These are phyloP conservation scores for Drosophila takahashii DNA, from an alignment of 1,140 invertebrate species.

Conservation along the genomic window DNA sequence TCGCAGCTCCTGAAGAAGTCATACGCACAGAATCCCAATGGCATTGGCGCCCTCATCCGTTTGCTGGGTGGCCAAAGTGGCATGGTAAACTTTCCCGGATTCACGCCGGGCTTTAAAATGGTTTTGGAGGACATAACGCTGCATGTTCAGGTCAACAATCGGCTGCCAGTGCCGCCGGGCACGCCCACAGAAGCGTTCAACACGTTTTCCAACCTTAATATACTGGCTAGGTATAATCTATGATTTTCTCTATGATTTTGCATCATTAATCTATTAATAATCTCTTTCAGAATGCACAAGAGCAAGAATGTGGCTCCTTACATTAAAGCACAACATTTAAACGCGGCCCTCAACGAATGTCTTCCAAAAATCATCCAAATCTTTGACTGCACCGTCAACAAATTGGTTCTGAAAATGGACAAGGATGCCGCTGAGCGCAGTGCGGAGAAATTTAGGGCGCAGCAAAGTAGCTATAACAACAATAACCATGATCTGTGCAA, in stretches of 20 bases:
- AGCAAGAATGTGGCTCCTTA: conserved; percentile 58
- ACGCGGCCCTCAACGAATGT: conserved; percentile 73
- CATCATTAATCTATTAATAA: neutral
- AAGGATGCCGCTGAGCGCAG: conserved; percentile 43
- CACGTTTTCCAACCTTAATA: conserved; percentile 75
- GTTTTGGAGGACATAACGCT: conserved; percentile 79
- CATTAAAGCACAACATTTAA: conserved; percentile 56
- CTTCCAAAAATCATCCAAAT: conserved; percentile 80
- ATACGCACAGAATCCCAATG: conserved; percentile 62
- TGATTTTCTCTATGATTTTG: neutral
- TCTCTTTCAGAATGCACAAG: conserved; percentile 69
- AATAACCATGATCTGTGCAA: conserved; percentile 49
- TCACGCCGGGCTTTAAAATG: conserved; percentile 85
- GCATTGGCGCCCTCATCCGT: conserved; percentile 85
- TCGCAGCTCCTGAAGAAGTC: conserved; percentile 73
- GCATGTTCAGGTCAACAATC: conserved; percentile 76
- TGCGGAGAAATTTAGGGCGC: conserved; percentile 41
- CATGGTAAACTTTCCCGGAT: conserved; percentile 84
- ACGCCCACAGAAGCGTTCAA: conserved; percentile 69
- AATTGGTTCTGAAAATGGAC: conserved; percentile 71
- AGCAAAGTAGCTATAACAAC: conserved; percentile 62
- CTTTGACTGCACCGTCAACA: conserved; percentile 74
- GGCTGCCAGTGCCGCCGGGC: conserved; percentile 47
- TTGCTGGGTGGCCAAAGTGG: conserved; percentile 85
- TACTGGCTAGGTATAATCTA: conserved; percentile 61